phyloP scores from a whole-genome alignment of 2,113 vertebrate genomes.

The Cyanoliseus patagonus region DNA sequence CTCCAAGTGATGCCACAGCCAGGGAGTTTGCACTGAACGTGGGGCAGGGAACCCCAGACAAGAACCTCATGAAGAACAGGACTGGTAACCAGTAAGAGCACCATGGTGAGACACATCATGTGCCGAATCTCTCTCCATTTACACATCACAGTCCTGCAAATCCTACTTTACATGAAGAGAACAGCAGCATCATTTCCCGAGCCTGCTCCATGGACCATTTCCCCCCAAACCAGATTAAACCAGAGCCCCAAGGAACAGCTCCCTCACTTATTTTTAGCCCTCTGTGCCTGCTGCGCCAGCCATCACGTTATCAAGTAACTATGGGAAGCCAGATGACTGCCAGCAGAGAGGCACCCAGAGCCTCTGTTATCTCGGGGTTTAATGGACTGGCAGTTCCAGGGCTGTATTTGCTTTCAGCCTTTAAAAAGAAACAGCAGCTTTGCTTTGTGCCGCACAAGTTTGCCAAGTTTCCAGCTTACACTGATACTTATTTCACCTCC shows the following conservation, averaged over 20 bases:
- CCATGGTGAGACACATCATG: neutral
- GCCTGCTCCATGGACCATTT: neutral
- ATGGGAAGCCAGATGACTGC: neutral
- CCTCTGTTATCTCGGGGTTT: neutral
- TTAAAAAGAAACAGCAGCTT: constrained; percentile 13
- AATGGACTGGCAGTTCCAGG: neutral
- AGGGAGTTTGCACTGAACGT: rapidly evolving
- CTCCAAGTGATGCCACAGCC: rapidly evolving
- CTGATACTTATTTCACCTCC: neutral
- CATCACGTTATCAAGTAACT: neutral
- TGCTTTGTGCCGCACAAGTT: neutral
- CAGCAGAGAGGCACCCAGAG: constrained; percentile 1
- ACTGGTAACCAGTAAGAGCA: neutral
- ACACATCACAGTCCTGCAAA: neutral
- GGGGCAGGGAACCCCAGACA: neutral
- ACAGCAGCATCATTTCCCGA: rapidly evolving
- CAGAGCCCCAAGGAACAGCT: neutral
- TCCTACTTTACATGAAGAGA: rapidly evolving
- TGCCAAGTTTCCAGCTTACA: constrained; percentile 47
- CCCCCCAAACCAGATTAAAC: neutral
- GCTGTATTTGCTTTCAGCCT: constrained; percentile 13
- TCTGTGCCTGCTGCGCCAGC: neutral
- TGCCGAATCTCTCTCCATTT: neutral
- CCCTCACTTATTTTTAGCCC: neutral
- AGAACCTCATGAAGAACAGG: neutral